phyloP scores from a whole-genome alignment of 2,888 invertebrate genomes.

The Xestia rhomboidea region DNA sequence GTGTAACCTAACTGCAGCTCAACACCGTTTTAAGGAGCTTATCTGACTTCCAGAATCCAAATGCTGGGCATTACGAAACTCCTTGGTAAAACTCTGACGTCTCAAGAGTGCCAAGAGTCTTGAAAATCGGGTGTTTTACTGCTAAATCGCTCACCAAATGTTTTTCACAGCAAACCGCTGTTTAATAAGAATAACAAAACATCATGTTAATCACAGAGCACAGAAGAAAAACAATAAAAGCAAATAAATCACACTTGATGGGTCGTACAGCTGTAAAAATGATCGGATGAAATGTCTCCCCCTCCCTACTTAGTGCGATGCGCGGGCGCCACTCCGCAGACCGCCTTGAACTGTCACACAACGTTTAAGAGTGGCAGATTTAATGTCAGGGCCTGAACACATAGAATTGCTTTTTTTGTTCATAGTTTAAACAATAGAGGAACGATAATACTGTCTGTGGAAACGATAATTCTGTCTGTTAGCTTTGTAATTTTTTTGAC shows the following conservation, averaged over 20 bases:
- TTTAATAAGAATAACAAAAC: conserved; percentile 31
- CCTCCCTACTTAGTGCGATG: conserved; percentile 68
- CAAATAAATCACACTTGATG: conserved; percentile 77
- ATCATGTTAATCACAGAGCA: conserved; percentile 38
- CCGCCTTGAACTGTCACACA: conserved; percentile 84
- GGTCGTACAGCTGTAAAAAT: conserved; percentile 86
- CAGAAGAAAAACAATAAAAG: conserved; percentile 60
- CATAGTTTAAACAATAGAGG: conserved; percentile 50
- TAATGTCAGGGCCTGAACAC: conserved; percentile 76
- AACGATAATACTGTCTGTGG: conserved; percentile 14
- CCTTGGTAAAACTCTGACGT: neutral
- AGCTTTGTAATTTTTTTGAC: conserved; percentile 26
- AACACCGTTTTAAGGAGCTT: neutral
- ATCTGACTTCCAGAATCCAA: neutral
- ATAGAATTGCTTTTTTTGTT: conserved; percentile 60
- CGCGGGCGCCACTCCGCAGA: conserved; percentile 74
- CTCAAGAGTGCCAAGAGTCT: neutral
- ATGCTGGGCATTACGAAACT: neutral
- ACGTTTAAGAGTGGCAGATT: conserved; percentile 81
- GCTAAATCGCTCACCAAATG: neutral
- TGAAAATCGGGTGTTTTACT: neutral
- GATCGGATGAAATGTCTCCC: conserved; percentile 79
- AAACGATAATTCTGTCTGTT: conserved; percentile 22
- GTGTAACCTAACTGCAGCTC: neutral
- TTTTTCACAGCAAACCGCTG: neutral